Conservation (phyloP, 2,888 invertebrate genomes). For the Papilio elwesi region DNA sequence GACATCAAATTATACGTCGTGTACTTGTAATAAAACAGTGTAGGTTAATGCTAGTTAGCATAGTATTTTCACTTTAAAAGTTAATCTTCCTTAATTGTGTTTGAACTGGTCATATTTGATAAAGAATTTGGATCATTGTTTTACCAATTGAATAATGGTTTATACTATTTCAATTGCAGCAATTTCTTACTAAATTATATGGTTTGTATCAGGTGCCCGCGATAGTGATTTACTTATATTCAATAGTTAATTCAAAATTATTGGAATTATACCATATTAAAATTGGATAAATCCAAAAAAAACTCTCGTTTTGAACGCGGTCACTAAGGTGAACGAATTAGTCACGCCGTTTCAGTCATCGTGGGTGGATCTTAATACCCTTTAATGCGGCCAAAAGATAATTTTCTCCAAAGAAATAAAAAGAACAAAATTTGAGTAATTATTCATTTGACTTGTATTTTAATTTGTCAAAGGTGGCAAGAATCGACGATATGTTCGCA, state of each 20-base stretch:
- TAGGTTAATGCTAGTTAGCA: neutral
- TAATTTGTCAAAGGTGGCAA: neutral
- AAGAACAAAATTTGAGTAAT: neutral
- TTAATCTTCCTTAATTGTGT: neutral
- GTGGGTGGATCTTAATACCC: neutral
- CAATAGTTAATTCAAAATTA: too few relatives aligned
- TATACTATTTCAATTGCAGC: too few relatives aligned
- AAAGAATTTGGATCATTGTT: too few relatives aligned
- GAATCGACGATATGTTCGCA: neutral
- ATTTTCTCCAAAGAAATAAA: neutral
- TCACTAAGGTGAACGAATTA: neutral
- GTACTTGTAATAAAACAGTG: neutral
- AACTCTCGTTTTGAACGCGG: neutral
- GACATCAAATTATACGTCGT: neutral
- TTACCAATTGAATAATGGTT: too few relatives aligned
- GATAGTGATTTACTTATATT: too few relatives aligned
- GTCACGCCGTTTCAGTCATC: neutral
- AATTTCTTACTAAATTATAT: too few relatives aligned
- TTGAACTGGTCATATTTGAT: neutral
- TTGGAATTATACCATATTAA: too few relatives aligned
- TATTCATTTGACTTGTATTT: neutral
- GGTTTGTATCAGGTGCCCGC: too few relatives aligned
- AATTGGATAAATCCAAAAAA: neutral
- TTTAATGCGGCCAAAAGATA: neutral
- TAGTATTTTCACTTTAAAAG: conserved; percentile 1